phyloP scores from a whole-genome alignment of 2,797 vertebrate species.

The Chanos chanos region DNA sequence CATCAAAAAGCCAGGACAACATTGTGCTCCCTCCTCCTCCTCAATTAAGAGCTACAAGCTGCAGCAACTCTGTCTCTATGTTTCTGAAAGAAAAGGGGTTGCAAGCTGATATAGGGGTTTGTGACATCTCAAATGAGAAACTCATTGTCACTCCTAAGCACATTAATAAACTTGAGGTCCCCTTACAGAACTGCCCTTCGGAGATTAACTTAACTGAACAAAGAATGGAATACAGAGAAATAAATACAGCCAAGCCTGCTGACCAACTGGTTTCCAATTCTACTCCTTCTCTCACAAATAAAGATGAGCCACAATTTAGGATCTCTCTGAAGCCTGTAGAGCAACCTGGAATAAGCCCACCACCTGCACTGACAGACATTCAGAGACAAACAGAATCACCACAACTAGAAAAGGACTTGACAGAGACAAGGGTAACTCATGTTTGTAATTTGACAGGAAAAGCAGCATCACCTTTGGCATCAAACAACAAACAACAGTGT shows the following conservation, averaged over 20 bases:
- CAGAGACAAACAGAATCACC: not conserved
- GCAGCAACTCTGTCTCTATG: constrained; percentile 74
- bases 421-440: constrained; percentile 35
- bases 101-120: constrained; percentile 76
- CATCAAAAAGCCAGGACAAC: constrained; percentile 44
- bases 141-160: constrained; percentile 59
- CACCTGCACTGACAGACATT: not conserved
- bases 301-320: not conserved
- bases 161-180: constrained; percentile 73
- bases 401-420: constrained; percentile 37
- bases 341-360: constrained; percentile 9
- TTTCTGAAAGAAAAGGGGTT: constrained; percentile 77
- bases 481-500: constrained; percentile 5
- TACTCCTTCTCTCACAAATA: not conserved
- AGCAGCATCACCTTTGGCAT: constrained; percentile 19
- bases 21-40: constrained; percentile 44
- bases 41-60: constrained; percentile 30
- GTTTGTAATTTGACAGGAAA: constrained; percentile 17
- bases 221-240: too few species aligned
- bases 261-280: constrained; percentile 3
- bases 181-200: constrained; percentile 59
- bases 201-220: constrained; percentile 31
- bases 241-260: not conserved
- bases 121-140: constrained; percentile 46
- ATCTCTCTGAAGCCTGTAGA: constrained; percentile 16